phyloP scores from a whole-genome alignment of 2,797 vertebrate genomes.

The Champsocephalus esox region DNA sequence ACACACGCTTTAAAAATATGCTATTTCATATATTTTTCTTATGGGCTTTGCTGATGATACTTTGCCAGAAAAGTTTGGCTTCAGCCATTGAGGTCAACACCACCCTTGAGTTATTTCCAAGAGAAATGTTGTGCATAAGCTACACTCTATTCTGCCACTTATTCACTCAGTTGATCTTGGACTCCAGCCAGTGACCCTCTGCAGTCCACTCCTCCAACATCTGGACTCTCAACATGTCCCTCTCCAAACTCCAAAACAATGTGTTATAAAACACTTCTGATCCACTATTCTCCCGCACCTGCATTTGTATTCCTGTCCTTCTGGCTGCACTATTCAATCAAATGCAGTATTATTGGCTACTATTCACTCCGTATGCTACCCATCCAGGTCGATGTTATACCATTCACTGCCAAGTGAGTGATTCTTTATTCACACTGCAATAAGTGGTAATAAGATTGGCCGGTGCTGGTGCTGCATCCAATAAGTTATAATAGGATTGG shows the following conservation, averaged over 20 bases:
- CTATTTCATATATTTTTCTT: not conserved
- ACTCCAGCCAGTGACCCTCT: slow-evolving; percentile 22
- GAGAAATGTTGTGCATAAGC: slow-evolving; percentile 4
- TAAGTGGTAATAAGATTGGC: slow-evolving; percentile 69
- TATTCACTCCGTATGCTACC: slow-evolving; percentile 27
- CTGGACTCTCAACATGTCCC: not conserved
- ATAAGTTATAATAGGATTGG: slow-evolving; percentile 68
- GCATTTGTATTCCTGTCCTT: slow-evolving; percentile 20
- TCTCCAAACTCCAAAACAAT: slow-evolving; percentile 18
- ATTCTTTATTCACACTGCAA: slow-evolving; percentile 66
- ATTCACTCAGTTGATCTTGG: not conserved
- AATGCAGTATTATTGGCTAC: slow-evolving; percentile 34
- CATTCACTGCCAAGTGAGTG: slow-evolving; percentile 55
- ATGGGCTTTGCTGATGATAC: not conserved
- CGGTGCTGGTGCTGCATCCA: slow-evolving; percentile 45
- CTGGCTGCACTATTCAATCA: slow-evolving; percentile 41
- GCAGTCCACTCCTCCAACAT: slow-evolving; percentile 13
- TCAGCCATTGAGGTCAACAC: not conserved
- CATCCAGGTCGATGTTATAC: slow-evolving; percentile 37
- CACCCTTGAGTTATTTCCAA: not conserved
- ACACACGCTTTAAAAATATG: no score
- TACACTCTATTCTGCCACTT: slow-evolving; percentile 3
- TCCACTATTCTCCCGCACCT: slow-evolving; percentile 23
- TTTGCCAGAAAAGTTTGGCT: not conserved
- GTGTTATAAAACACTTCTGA: not conserved